Conservation (phyloP, 2,113 vertebrate species). For the Apistogramma diplotaenia region DNA sequence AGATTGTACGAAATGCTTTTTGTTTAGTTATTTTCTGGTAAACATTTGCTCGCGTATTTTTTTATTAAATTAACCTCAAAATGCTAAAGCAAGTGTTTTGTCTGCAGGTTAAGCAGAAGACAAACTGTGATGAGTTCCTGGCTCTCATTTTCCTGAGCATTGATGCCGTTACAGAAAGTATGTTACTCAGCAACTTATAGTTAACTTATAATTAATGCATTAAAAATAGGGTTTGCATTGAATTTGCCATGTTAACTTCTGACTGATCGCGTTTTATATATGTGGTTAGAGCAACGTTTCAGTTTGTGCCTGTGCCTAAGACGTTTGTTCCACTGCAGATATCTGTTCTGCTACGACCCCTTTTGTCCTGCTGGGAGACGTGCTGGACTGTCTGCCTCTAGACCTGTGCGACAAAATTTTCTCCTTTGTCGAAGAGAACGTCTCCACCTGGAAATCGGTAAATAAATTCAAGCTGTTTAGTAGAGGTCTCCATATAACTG, state of each 20-base stretch:
- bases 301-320: neutral
- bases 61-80: rapidly evolving
- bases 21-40: neutral
- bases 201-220: too few relatives aligned
- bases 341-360: conserved; percentile 95
- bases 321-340: conserved; percentile 68
- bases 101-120: conserved; percentile 82
- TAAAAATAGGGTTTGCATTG: too few relatives aligned
- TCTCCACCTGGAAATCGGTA: conserved; percentile 98
- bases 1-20: conserved; percentile 84
- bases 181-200: neutral
- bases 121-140: conserved; percentile 88
- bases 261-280: too few relatives aligned
- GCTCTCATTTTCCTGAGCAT: conserved; percentile 95
- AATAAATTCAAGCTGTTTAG: conserved; percentile 20
- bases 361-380: conserved; percentile 92
- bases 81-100: neutral
- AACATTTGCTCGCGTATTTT: too few relatives aligned
- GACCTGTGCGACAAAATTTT: conserved; percentile 97
- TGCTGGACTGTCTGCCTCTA: conserved; percentile 95
- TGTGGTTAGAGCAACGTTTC: too few relatives aligned
- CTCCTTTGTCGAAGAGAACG: conserved; percentile 97
- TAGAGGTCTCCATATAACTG: neutral
- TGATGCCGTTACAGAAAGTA: conserved; percentile 91
- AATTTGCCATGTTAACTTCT: too few relatives aligned